Evolutionary conservation across 2,888 invertebrate species (phyloP), one percentile per base, ranked within the genome.

Genomic region (Gasteruption jaculator): DNA sequence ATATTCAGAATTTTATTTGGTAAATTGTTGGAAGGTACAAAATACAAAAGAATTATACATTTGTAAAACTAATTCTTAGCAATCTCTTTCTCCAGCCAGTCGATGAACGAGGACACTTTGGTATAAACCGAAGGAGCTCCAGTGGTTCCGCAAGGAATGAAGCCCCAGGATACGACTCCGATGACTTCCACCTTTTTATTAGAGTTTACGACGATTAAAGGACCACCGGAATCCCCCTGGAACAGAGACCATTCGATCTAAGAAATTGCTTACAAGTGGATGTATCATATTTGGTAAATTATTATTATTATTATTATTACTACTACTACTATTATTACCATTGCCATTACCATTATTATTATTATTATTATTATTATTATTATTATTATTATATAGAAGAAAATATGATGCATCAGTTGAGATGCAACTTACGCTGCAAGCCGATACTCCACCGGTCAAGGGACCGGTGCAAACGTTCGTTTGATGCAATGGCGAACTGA

Each of bases 161-260:
- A 63, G 16, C 65, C 58, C 70, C 76, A 48, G 71, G 77, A 59
- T 80, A 85, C 68, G 63, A 74, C 45, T 73, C 80, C 53, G 51
- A 21, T 75, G 80, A 87, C 63, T 83, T 86, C 73, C 75, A 81
- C 54, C 74, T 82, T 50, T 76, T 79, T 41, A 76, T 78, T 14
- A 82, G 83, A 2, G 3, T 41, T 46, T 3, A 24, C 43, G 14
- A 71, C 50, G 12, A 81, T 75, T n/a, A 76, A 43, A 0, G 76
- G 76, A 2, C 76, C 76, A 2, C 76, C 76, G 0, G 76, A 76
- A 45, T 76, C 76, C 30, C 76, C 76, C 76, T 76, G 60, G 1
- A 61, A 58, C 24, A 8, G 29, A 31, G 21, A 31, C 12, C 14
- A 37, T 21, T 20, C 11, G 22, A 14, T n/a, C 1, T 10, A 15